Evolutionary conservation across 64 coral and sea anemone genomes (phyloP), one percentile per base, ranked within the genome.

Genomic region (Astreopora myriophthalma): DNA sequence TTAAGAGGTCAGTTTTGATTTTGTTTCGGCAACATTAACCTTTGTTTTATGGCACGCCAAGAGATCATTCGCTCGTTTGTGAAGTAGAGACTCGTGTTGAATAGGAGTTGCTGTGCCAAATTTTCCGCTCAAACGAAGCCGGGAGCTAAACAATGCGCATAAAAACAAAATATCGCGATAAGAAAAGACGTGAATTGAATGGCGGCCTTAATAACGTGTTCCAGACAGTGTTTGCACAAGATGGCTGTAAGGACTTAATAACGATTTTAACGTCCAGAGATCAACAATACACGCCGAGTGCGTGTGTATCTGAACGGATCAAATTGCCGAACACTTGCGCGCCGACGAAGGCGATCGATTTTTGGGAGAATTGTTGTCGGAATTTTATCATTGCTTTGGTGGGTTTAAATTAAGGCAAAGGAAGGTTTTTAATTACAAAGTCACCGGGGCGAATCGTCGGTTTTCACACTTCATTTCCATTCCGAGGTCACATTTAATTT

Each of bases 401-500:
- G n/a, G n/a, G n/a, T n/a, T n/a, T n/a, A n/a, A n/a, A n/a, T n/a
- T n/a, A n/a, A n/a, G n/a, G 34, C 31, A 33, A 8, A 82, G 5
- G 8, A 8, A 82, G 36, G 26, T 17, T 83, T 73, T 83, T 83
- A 83, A 83, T 83, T 83, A 83, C 55, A 83, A 83, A 83, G 14
- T 83, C 79, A 83, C 14, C 58, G 19, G 55, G 32, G 79, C 51
- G 79, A 65, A 83, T 83, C 79, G 34, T 17, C 26, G 6, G 48
- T 22, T 64, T 83, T 83, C 79, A 35, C 79, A 83, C 79, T 64
- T 83, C 17, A 60, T 32, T 83, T 65, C 31, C 35, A 64, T 83
- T 80, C 20, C 22, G 19, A 80, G 79, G 55, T 83, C 79, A 83
- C 9, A 34, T 61, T 64, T 83, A 83, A 83, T 83, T 83, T 83